Conservation (phyloP, 1,140 invertebrate species). For the Eupristina koningsbergeri region DNA sequence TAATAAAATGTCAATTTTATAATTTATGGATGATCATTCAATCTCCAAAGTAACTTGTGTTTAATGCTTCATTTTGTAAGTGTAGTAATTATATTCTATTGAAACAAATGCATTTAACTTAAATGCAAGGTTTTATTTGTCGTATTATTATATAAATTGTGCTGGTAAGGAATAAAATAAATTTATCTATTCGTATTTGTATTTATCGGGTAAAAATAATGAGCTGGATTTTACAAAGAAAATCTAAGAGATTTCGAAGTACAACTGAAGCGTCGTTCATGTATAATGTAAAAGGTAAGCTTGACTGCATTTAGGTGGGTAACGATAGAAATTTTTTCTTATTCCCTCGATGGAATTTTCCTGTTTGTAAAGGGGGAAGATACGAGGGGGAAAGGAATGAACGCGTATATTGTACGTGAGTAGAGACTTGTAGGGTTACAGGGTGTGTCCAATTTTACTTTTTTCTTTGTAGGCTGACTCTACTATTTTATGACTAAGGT, state of each 20-base stretch:
- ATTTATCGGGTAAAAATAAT: background rate
- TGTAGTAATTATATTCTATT: no score
- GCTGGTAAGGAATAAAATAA: background rate
- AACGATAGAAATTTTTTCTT: background rate
- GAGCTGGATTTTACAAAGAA: no score
- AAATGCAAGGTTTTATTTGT: no score
- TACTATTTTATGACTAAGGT: constrained; percentile 21
- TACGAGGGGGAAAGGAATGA: background rate
- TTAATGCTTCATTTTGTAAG: background rate
- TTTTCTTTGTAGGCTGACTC: constrained; percentile 9
- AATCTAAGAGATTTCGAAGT: background rate
- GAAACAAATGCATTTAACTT: no score
- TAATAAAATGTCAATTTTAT: background rate
- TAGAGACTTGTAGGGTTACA: background rate
- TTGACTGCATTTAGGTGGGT: background rate
- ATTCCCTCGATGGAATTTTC: background rate
- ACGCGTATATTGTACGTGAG: constrained; percentile 1
- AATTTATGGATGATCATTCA: background rate
- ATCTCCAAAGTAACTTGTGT: background rate
- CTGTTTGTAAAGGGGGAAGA: background rate
- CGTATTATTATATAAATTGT: no score
- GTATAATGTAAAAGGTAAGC: background rate
- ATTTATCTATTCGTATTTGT: no score
- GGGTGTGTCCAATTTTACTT: constrained; percentile 26
- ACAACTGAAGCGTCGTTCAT: background rate